A percentile compares a stretch with the other conserved stretches of the same genome.
phyloP scores from a whole-genome alignment of 2,113 vertebrate genomes.

The Oxygymnocypris stewartii region DNA sequence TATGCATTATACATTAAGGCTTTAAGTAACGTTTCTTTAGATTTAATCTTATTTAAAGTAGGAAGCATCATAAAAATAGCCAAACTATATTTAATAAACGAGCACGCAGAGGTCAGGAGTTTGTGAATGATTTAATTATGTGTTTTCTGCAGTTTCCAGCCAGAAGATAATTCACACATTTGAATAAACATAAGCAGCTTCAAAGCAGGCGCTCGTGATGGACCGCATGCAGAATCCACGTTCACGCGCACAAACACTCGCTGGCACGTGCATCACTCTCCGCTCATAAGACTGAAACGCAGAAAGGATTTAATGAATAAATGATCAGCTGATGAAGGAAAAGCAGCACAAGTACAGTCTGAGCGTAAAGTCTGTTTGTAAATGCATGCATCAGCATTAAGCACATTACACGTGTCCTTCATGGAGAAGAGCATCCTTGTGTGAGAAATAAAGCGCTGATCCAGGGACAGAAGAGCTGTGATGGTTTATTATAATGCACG shows the following conservation, averaged over 20 bases:
- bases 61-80: neutral
- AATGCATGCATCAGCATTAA: neutral
- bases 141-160: neutral
- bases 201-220: neutral
- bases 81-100: neutral
- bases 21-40: neutral
- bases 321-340: constrained; percentile 29
- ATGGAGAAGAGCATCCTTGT: neutral
- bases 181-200: constrained; percentile 21
- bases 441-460: neutral
- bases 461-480: neutral
- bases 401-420: neutral
- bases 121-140: neutral
- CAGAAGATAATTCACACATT: neutral
- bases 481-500: neutral
- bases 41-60: neutral
- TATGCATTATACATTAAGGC: neutral
- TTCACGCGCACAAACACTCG: constrained; percentile 1
- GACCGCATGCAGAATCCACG: neutral
- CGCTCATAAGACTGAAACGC: constrained; percentile 3
- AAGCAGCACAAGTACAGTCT: neutral
- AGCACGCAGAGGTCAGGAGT: no score
- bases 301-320: constrained; percentile 28
- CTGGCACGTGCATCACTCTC: constrained; percentile 31
- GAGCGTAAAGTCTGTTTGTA: neutral